Conservation (phyloP, 30 jellyfish, hydroid and myxozoan species). For the Phacellophora camtschatica region DNA sequence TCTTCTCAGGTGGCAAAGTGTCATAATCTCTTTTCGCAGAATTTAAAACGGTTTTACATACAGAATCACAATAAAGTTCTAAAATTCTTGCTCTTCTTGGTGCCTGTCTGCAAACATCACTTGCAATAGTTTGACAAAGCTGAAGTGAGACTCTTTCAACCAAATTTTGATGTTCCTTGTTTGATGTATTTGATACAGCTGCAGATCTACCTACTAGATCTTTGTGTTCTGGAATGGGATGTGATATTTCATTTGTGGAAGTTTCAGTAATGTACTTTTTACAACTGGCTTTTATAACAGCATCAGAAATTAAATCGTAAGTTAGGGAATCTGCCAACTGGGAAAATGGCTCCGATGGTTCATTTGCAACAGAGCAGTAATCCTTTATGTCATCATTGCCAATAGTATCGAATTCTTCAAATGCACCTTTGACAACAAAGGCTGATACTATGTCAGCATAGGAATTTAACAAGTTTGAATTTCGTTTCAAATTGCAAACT, state of each 20-base stretch:
- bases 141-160: not conserved
- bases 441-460: constrained; percentile 10
- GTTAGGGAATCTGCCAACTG: too few species aligned
- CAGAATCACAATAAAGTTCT: not conserved
- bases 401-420: not conserved
- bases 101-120: constrained; percentile 30
- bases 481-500: not conserved
- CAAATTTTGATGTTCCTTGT: not conserved
- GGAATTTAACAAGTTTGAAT: not conserved
- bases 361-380: too few species aligned
- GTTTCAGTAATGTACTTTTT: too few species aligned
- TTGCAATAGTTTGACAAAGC: constrained; percentile 25
- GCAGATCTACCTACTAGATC: too few species aligned
- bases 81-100: constrained; percentile 8
- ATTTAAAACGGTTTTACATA: not conserved
- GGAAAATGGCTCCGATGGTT: too few species aligned
- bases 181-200: not conserved
- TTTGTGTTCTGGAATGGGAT: too few species aligned
- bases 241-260: too few species aligned
- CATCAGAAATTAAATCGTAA: too few species aligned
- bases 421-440: not conserved
- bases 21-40: not conserved
- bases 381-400: too few species aligned
- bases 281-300: too few species aligned
- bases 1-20: not conserved